These are phyloP conservation scores for Rhagium mordax DNA, from an alignment of 2,888 invertebrate species.

Conservation along the genomic window DNA sequence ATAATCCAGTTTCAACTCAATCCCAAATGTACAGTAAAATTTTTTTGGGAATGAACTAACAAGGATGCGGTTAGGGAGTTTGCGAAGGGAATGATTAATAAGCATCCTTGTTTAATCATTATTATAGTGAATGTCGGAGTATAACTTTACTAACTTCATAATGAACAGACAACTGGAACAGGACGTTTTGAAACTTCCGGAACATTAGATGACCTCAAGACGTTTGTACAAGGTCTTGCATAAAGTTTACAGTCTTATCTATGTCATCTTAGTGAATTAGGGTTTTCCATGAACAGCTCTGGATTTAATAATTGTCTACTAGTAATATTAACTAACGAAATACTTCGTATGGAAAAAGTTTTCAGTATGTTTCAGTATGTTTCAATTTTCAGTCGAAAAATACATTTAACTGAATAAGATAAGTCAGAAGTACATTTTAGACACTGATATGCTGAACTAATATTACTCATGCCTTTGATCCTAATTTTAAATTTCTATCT, in stretches of 20 bases:
- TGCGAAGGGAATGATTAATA: neutral
- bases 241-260: conserved; percentile 7
- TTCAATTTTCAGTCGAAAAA: no score
- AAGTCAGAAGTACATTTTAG: no score
- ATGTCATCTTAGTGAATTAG: neutral
- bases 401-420: no score
- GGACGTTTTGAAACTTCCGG: conserved; percentile 11
- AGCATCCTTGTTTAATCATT: neutral
- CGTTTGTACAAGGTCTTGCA: conserved; percentile 5
- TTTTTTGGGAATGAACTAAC: no score
- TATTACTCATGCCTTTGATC: no score
- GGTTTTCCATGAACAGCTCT: neutral
- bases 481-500: no score
- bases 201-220: conserved; percentile 3
- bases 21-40: no score
- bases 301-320: neutral
- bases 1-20: no score
- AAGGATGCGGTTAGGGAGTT: neutral
- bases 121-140: neutral
- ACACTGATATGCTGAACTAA: no score
- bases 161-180: no score
- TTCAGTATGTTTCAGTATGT: no score
- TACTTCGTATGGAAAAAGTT: no score
- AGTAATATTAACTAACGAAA: neutral
- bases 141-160: neutral